These are phyloP conservation scores for Hirundo rustica DNA, from an alignment of 2,797 vertebrate genomes.

Conservation along the genomic window DNA sequence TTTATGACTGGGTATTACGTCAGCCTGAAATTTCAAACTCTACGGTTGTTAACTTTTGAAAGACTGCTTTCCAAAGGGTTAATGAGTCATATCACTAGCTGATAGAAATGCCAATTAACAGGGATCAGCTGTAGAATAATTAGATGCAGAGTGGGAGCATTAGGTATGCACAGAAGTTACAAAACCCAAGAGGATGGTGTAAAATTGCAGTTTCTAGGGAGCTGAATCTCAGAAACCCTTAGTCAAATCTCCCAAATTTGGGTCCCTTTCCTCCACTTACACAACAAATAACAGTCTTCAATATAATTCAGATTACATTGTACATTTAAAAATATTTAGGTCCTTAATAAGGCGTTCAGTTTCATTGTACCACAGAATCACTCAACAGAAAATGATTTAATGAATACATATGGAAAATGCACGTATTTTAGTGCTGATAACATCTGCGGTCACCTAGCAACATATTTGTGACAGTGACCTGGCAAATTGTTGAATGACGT, in stretches of 20 bases:
- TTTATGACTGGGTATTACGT: neutral
- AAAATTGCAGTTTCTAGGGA: conserved; percentile 13
- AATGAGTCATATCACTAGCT: conserved; percentile 35
- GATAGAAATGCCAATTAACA: conserved; percentile 18
- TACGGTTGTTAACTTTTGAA: neutral
- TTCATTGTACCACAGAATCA: neutral
- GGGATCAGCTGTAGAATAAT: conserved; percentile 49
- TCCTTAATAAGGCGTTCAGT: neutral
- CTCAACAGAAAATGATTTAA: conserved; percentile 18
- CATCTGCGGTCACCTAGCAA: conserved; percentile 64
- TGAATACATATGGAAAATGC: conserved; percentile 47
- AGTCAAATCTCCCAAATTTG: neutral
- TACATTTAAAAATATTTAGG: neutral
- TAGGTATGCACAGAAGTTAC: conserved; percentile 29
- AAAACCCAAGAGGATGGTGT: neutral
- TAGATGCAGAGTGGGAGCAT: conserved; percentile 42
- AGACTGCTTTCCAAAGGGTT: conserved; percentile 32
- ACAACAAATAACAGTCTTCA: neutral
- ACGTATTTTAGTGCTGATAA: conserved; percentile 41
- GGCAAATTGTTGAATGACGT: conserved; percentile 8
- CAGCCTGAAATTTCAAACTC: neutral
- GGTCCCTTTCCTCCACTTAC: neutral
- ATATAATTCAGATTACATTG: neutral
- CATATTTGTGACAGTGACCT: conserved; percentile 48
- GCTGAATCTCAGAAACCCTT: neutral